Conservation (phyloP, 1,140 invertebrate genomes). For the Papilio machaon region DNA sequence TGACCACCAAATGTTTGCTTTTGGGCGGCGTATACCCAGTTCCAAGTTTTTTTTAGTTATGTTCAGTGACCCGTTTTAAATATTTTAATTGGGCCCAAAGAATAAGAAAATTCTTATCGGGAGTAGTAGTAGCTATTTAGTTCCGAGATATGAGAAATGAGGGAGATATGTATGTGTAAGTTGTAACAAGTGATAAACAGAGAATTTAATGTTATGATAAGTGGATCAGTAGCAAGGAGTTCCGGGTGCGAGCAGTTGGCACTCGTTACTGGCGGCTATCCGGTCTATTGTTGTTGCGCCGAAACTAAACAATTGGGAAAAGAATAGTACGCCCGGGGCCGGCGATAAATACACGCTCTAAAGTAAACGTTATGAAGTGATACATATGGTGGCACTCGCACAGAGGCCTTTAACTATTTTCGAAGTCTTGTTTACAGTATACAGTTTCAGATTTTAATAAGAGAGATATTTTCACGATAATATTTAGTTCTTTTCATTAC, state of each 20-base stretch:
- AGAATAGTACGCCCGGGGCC: slow-evolving; percentile 68
- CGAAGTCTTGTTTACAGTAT: slow-evolving; percentile 42
- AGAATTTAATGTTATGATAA: slow-evolving; percentile 23
- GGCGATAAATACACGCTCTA: slow-evolving; percentile 62
- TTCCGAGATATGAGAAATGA: background rate
- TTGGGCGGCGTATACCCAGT: too few relatives aligned
- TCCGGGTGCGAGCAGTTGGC: slow-evolving; percentile 58
- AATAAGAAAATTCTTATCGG: background rate
- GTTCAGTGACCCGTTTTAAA: too few relatives aligned
- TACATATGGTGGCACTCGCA: slow-evolving; percentile 64
- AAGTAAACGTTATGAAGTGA: slow-evolving; percentile 76
- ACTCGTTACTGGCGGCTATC: slow-evolving; percentile 56
- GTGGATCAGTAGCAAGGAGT: slow-evolving; percentile 23
- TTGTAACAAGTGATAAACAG: slow-evolving; percentile 21
- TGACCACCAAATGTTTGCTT: too few relatives aligned
- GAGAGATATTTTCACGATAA: slow-evolving; percentile 5
- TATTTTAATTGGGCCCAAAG: too few relatives aligned
- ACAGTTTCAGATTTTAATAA: slow-evolving; percentile 26
- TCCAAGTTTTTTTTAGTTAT: too few relatives aligned
- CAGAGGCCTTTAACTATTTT: slow-evolving; percentile 53
- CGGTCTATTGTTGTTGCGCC: slow-evolving; percentile 62
- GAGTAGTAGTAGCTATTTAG: background rate
- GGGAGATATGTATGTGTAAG: slow-evolving; percentile 1
- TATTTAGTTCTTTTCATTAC: background rate
- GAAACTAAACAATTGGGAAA: slow-evolving; percentile 68